phyloP scores from a whole-genome alignment of 1,140 invertebrate species.

The Trichoplusia ni region DNA sequence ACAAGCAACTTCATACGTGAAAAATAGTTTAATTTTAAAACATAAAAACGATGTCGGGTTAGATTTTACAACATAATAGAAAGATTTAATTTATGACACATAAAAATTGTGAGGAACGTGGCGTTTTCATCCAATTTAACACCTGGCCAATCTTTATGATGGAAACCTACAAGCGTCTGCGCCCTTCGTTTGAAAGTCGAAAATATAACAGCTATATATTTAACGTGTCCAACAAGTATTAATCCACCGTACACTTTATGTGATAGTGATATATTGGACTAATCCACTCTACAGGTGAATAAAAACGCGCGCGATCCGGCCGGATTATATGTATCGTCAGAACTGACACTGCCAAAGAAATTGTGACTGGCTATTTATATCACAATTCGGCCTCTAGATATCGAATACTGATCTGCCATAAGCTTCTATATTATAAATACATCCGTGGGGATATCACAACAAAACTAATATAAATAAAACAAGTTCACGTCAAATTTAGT shows the following conservation, averaged over 20 bases:
- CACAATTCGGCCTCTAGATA: not conserved
- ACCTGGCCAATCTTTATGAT: conserved; percentile 18
- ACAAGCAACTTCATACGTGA: not conserved
- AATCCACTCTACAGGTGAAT: conserved; percentile 18
- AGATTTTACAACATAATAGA: conserved; percentile 3
- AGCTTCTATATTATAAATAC: not conserved
- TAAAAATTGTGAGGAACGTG: conserved; percentile 11
- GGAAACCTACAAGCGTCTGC: not conserved
- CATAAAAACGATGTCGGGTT: not conserved
- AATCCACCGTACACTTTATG: not conserved
- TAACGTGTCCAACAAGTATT: conserved; percentile 4
- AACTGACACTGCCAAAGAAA: conserved; percentile 1
- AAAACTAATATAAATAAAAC: too few relatives aligned
- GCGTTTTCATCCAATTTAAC: conserved; percentile 17
- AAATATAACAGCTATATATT: conserved; percentile 4
- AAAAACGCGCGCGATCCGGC: not conserved
- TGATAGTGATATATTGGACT: conserved; percentile 6
- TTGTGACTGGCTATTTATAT: not conserved
- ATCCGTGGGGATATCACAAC: too few relatives aligned
- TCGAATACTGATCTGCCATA: not conserved
- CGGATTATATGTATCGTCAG: not conserved
- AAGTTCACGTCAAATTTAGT: too few relatives aligned
- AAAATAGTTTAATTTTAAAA: not conserved
- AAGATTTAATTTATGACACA: conserved; percentile 13
- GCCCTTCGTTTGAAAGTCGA: not conserved